These are phyloP conservation scores for Drosophila ogumai DNA, from an alignment of 1,140 invertebrate genomes.

Conservation along the genomic window DNA sequence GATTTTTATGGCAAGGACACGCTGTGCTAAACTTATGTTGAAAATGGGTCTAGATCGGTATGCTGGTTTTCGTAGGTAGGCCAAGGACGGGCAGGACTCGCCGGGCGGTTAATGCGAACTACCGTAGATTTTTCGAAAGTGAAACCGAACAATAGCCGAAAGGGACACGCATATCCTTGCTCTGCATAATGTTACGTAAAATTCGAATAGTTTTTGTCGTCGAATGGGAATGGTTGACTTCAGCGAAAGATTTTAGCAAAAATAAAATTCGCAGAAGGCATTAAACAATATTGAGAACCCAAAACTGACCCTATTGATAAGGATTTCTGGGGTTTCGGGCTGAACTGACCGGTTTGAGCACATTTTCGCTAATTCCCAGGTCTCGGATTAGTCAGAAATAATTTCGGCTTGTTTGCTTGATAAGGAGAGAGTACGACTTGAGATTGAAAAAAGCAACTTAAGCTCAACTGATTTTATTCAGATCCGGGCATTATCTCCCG, in stretches of 20 bases:
- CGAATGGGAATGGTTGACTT: constrained; percentile 23
- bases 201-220: constrained; percentile 43
- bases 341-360: constrained; percentile 16
- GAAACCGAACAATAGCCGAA: constrained; percentile 65
- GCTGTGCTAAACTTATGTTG: constrained; percentile 51
- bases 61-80: constrained; percentile 54
- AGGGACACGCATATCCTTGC: constrained; percentile 44
- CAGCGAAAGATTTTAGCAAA: constrained; percentile 46
- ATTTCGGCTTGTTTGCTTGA: constrained; percentile 41
- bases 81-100: constrained; percentile 58
- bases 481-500: constrained; percentile 58
- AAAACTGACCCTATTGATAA: constrained; percentile 48
- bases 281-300: constrained; percentile 50
- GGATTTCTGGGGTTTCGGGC: constrained; percentile 16
- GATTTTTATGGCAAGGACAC: constrained; percentile 78
- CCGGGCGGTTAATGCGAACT: constrained; percentile 76
- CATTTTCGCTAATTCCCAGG: constrained; percentile 24
- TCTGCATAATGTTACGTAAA: constrained; percentile 82
- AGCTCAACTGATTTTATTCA: constrained; percentile 44
- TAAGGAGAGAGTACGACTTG: constrained; percentile 36
- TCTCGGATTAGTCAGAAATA: constrained; percentile 64
- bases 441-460: constrained; percentile 36
- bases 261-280: constrained; percentile 66
- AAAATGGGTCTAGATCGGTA: constrained; percentile 50
- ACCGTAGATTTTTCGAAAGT: constrained; percentile 79